Evolutionary conservation across 2,888 invertebrate species (phyloP).

Genomic region (Rhyacophila evoluta): DNA sequence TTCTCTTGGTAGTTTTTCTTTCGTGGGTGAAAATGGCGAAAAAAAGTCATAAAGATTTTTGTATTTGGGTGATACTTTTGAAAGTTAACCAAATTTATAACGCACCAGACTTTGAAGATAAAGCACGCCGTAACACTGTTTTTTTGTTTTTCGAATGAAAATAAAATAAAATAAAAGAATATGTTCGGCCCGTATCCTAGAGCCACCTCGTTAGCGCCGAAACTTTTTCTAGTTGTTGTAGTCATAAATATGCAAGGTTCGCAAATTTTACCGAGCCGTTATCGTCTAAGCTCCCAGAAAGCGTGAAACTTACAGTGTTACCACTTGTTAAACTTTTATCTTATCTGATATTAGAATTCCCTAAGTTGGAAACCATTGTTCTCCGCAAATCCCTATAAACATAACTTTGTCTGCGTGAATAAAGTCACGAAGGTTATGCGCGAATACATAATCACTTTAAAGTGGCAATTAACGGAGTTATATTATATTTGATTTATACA

Average conservation of each 20-base stretch:
- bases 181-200: constrained; percentile 1
- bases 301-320: constrained; percentile 36
- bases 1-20: too few relatives aligned
- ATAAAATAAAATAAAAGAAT: not conserved
- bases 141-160: not conserved
- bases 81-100: not conserved
- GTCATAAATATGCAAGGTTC: constrained; percentile 33
- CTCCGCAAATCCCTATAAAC: constrained; percentile 3
- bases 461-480: not conserved
- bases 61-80: not conserved
- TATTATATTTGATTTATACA: not conserved
- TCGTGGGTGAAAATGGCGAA: too few relatives aligned
- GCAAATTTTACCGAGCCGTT: constrained; percentile 28
- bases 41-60: too few relatives aligned
- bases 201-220: constrained; percentile 9
- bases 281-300: constrained; percentile 25
- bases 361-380: constrained; percentile 40
- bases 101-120: not conserved
- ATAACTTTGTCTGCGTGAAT: constrained; percentile 15
- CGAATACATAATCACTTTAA: constrained; percentile 15
- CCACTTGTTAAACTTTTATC: constrained; percentile 39
- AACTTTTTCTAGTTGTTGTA: constrained; percentile 32
- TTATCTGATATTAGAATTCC: constrained; percentile 42
- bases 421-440: constrained; percentile 8
- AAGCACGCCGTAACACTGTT: not conserved